Percentiles rank a stretch among this genome's conserved stretches.
phyloP scores from a whole-genome alignment of 2,113 vertebrate genomes.

The Seriola aureovittata region DNA sequence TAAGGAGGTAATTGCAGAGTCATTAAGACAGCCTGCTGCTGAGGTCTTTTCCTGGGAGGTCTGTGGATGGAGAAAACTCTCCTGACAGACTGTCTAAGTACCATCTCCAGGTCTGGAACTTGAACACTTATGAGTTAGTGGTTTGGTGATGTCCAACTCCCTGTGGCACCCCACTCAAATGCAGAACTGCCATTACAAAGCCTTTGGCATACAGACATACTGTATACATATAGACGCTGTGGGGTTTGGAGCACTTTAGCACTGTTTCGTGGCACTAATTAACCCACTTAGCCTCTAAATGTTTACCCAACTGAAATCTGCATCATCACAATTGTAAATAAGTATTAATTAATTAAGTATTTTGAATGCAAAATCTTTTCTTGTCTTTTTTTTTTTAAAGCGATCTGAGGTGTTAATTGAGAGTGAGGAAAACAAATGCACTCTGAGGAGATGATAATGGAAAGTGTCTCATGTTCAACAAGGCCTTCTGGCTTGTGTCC shows the following conservation, averaged over 20 bases:
- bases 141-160: slow-evolving; percentile 54
- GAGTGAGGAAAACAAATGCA: slow-evolving; percentile 49
- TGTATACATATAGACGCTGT: slow-evolving; percentile 16
- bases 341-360: neutral
- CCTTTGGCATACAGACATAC: slow-evolving; percentile 25
- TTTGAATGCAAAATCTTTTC: neutral
- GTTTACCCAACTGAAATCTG: slow-evolving; percentile 19
- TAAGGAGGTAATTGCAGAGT: slow-evolving; percentile 63
- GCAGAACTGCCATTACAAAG: slow-evolving; percentile 37
- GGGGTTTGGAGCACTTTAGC: slow-evolving; percentile 26
- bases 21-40: slow-evolving; percentile 56
- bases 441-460: slow-evolving; percentile 35
- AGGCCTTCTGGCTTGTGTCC: slow-evolving; percentile 65
- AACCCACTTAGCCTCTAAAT: slow-evolving; percentile 33
- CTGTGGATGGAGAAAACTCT: slow-evolving; percentile 55
- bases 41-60: slow-evolving; percentile 73
- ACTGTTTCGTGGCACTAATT: slow-evolving; percentile 43
- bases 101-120: slow-evolving; percentile 51
- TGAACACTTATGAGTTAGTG: slow-evolving; percentile 55
- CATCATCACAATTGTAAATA: slow-evolving; percentile 16
- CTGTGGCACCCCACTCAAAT: slow-evolving; percentile 35
- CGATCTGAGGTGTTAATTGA: slow-evolving; percentile 30
- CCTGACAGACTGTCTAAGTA: slow-evolving; percentile 39
- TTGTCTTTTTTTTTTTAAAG: neutral
- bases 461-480: slow-evolving; percentile 52